Evolutionary conservation across 1,140 invertebrate genomes (phyloP).

Genomic region (Branchinecta lynchi): DNA sequence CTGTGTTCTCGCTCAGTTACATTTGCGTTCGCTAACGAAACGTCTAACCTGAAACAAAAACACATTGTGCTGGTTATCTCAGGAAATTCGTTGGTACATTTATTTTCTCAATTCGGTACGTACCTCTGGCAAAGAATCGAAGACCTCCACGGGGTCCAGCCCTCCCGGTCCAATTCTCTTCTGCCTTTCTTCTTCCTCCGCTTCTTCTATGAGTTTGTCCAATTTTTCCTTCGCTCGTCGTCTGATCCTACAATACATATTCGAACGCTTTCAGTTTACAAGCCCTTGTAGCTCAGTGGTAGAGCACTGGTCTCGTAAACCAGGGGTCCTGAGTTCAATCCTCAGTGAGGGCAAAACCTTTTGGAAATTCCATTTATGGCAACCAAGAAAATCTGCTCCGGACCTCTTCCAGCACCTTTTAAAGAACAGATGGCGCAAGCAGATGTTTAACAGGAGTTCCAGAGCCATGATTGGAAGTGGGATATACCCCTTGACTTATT

Average conservation of each 20-base stretch:
- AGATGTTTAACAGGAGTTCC: no score
- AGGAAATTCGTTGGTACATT: not conserved
- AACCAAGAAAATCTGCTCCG: no score
- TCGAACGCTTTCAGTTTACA: not conserved
- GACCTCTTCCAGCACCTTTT: no score
- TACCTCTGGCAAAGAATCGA: constrained; percentile 81
- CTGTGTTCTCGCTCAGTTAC: no score
- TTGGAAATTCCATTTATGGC: not conserved
- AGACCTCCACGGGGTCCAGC: constrained; percentile 91
- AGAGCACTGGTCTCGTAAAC: constrained; percentile 21
- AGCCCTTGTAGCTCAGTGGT: constrained; percentile 20
- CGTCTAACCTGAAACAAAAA: no score
- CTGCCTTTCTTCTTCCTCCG: constrained; percentile 70
- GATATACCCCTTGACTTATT: no score
- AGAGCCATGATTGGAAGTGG: no score
- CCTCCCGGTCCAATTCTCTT: constrained; percentile 87
- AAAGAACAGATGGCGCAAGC: no score
- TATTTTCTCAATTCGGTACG: constrained; percentile 22
- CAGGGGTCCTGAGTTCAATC: constrained; percentile 21
- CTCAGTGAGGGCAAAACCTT: constrained; percentile 18
- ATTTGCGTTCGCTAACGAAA: no score
- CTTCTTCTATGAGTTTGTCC: constrained; percentile 54
- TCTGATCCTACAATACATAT: constrained; percentile 43
- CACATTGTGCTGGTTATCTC: no score
- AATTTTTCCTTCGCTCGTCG: constrained; percentile 77